Percentiles rank a stretch among this genome's conserved stretches.
phyloP scores from a whole-genome alignment of 2,797 vertebrate species.

The Lagodon rhomboides region DNA sequence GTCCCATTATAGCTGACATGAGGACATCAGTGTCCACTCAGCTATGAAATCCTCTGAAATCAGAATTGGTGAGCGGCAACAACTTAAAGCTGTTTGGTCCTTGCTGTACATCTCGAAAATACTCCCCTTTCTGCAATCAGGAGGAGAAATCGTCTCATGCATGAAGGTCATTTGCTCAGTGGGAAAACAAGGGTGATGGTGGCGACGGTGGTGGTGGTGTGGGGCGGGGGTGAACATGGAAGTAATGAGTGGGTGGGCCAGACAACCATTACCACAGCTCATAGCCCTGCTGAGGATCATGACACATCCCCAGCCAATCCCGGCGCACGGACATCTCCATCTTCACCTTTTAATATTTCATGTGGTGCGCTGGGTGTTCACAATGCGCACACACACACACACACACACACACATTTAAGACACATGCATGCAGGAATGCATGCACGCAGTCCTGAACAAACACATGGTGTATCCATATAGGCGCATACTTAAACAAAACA shows the following conservation, averaged over 20 bases:
- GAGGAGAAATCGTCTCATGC: conserved; percentile 76
- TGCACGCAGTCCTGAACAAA: conserved; percentile 36
- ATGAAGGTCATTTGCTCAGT: conserved; percentile 84
- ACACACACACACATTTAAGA: conserved; percentile 16
- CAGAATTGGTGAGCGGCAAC: conserved; percentile 74
- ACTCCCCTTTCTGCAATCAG: conserved; percentile 67
- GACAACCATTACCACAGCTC: conserved; percentile 80
- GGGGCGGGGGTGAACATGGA: conserved; percentile 57
- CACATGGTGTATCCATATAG: conserved; percentile 17
- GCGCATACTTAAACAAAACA: conserved; percentile 14
- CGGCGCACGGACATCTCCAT: conserved; percentile 92
- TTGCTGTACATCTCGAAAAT: conserved; percentile 66
- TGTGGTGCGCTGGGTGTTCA: conserved; percentile 87
- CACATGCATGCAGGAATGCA: conserved; percentile 9
- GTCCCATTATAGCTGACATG: conserved; percentile 82
- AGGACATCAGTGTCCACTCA: conserved; percentile 82
- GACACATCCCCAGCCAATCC: conserved; percentile 92
- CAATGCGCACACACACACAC: conserved; percentile 23
- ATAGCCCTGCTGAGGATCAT: conserved; percentile 86
- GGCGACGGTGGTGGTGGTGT: neutral
- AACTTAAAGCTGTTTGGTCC: conserved; percentile 74
- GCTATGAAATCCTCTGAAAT: conserved; percentile 84
- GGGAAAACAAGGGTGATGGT: conserved; percentile 73
- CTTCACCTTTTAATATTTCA: conserved; percentile 95
- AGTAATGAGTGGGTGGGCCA: conserved; percentile 81